Base-by-base conservation (phyloP, 2,113 vertebrate genomes). In the Lipophrys pholis region DNA sequence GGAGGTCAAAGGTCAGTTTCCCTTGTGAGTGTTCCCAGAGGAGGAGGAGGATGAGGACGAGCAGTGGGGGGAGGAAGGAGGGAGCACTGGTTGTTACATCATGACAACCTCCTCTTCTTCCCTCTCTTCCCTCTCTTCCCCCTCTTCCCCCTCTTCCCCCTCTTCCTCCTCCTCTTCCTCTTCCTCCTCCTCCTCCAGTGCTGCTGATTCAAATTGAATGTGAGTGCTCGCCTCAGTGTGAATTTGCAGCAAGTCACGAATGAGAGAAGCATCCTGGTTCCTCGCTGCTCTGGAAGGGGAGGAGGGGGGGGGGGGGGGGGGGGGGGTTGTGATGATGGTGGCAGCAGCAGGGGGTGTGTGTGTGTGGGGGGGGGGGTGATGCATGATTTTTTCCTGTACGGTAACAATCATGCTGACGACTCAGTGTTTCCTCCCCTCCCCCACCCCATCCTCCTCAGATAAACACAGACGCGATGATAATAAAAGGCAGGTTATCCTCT, bases 201-300 rank as follows among this genome's bases (percentile, higher is more conserved):
- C 54, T 61, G 82, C 78, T 60, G 82, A 85, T 76, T 84, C 85
- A 85, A 82, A 64, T 73, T 39, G 51, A 83, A 76, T 67, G 71
- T n/a, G n/a, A n/a, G n/a, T n/a, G n/a, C n/a, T n/a, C n/a, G n/a
- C n/a, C n/a, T n/a, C n/a, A n/a, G n/a, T n/a, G n/a, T n/a, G n/a
- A n/a, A n/a, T n/a, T n/a, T n/a, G n/a, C n/a, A n/a, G n/a, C n/a
- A n/a, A n/a, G n/a, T n/a, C n/a, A n/a, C n/a, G n/a, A n/a, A n/a
- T n/a, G 71, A 62, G n/a, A 65, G 9, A 70, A 52, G 73, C 49
- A 53, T 81, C 72, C 78, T 39, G 42, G 35, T 76, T 83, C 41
- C 51, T 65, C 41, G n/a, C n/a, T n/a, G n/a, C n/a, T n/a, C n/a
- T n/a, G n/a, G n/a, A n/a, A n/a, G n/a, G n/a, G n/a, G n/a, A n/a